These are phyloP conservation scores for Entomobrya proxima DNA, from an alignment of 2,888 invertebrate species.

Conservation along the genomic window DNA sequence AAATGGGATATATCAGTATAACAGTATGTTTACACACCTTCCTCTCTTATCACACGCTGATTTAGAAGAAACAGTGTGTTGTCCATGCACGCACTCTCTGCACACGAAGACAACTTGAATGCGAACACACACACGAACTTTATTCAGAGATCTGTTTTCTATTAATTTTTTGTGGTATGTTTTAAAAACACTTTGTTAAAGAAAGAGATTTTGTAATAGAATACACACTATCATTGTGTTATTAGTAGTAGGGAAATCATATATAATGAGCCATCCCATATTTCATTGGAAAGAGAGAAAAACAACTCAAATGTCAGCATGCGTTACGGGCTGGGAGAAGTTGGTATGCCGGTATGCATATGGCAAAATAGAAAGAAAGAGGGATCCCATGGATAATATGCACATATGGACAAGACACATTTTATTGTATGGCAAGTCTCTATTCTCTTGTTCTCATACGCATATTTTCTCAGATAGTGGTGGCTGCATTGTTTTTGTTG, in stretches of 20 bases:
- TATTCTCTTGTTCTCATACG: too few relatives aligned
- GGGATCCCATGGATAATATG: too few relatives aligned
- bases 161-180: neutral
- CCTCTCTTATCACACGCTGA: neutral
- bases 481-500: neutral
- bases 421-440: too few relatives aligned
- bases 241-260: slow-evolving; percentile 26
- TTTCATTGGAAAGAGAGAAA: slow-evolving; percentile 36
- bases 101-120: neutral
- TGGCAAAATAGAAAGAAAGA: too few relatives aligned
- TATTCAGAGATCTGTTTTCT: slow-evolving; percentile 1
- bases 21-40: neutral
- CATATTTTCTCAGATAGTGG: too few relatives aligned
- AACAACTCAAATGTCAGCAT: slow-evolving; percentile 10
- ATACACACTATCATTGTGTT: slow-evolving; percentile 18
- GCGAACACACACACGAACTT: neutral
- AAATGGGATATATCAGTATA: neutral
- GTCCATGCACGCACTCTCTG: neutral
- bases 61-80: neutral
- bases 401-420: too few relatives aligned
- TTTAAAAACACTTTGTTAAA: neutral
- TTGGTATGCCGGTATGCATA: too few relatives aligned
- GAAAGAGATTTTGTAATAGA: slow-evolving; percentile 33
- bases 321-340: too few relatives aligned
- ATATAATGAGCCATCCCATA: slow-evolving; percentile 40